Evolutionary conservation across 2,113 vertebrate species (phyloP).

Genomic region (Poecile atricapillus): DNA sequence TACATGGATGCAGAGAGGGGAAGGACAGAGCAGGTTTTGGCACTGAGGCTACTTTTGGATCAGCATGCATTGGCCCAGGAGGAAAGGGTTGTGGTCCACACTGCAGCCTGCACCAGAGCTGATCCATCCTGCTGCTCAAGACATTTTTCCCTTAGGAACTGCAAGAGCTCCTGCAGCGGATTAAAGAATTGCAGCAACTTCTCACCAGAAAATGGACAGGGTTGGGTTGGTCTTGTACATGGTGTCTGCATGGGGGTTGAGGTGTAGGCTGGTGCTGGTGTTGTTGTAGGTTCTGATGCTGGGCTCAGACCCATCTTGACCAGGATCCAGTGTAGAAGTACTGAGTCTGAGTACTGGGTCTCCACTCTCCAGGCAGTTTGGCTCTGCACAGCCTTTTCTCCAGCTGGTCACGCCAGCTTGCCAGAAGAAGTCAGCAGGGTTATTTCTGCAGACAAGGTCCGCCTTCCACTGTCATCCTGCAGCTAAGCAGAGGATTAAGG

Average conservation of each 20-base stretch:
- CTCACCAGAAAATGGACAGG: neutral
- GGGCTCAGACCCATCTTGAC: neutral
- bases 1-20: neutral
- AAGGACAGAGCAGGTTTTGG: neutral
- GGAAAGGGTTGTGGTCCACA: accelerated
- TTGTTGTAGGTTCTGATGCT: neutral
- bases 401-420: neutral
- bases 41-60: neutral
- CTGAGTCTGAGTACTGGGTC: too few relatives aligned
- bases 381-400: neutral
- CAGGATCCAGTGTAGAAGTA: neutral
- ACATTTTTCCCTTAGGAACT: neutral
- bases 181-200: neutral
- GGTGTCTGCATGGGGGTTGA: accelerated
- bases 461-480: neutral
- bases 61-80: neutral
- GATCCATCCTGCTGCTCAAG: neutral
- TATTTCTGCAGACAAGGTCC: neutral
- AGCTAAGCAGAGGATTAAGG: neutral
- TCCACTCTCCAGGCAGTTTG: neutral
- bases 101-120: accelerated
- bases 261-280: accelerated
- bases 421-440: neutral
- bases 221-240: neutral
- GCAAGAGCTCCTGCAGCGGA: neutral